Evolutionary conservation across 2,888 invertebrate genomes (phyloP), one percentile per base, ranked within the genome.

Genomic region (Zonitis immaculata): DNA sequence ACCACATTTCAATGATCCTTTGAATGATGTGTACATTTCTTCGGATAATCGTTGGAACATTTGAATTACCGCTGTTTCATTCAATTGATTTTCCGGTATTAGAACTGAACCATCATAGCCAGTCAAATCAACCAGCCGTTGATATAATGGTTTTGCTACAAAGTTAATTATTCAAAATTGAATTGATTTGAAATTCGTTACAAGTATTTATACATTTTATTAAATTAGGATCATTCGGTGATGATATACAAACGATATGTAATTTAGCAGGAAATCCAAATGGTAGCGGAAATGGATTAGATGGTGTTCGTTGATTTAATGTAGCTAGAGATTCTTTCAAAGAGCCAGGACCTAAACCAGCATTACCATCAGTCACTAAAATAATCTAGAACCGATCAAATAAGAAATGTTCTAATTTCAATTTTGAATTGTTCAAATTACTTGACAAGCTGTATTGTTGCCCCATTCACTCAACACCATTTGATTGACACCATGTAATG

Each of bases 381-480:
- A 91, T 78, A 18, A 87, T 77, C 82, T 84, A 65, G 56, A 74
- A n/a, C n/a, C n/a, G n/a, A n/a, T n/a, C n/a, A n/a, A n/a, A n/a
- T n/a, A n/a, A n/a, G n/a, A n/a, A n/a, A 30, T 42, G 9, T 35
- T 35, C 16, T 6, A 35, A 14, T 14, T 25, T 25, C 25, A 11
- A n/a, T n/a, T n/a, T n/a, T n/a, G n/a, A n/a, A n/a, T n/a, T n/a
- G n/a, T n/a, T n/a, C 42, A n/a, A 61, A 52, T 64, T 68, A 87
- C 84, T 78, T 96, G 95, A 64, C 91, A 89, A 7, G 89, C 86
- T 45, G 89, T 90, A 60, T 89, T 87, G 56, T 86, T 87, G 5
- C 95, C 95, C 96, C 96, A 97, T 72, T 94, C 92, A 49, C 86
- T 86, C 28, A 89, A 79, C 28, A 95, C 83, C 47, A 92, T 78